Evolutionary conservation across 2,888 invertebrate species (phyloP).

Genomic region (Electrophaes corylata): DNA sequence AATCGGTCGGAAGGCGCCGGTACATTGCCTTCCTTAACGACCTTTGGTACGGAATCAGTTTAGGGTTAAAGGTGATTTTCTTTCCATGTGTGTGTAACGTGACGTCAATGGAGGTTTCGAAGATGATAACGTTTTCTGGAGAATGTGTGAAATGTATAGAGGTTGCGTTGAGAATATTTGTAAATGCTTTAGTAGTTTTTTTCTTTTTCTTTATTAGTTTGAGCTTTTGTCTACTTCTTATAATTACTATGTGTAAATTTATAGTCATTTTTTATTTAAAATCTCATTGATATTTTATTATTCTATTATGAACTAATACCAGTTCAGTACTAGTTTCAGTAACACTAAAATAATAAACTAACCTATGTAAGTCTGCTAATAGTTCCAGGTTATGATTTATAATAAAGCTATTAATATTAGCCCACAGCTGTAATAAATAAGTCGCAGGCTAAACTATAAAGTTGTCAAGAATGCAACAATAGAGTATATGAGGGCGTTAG

Average conservation of each 20-base stretch:
- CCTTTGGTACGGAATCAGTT: slow-evolving; percentile 74
- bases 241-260: too few species aligned
- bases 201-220: not conserved
- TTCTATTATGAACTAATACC: too few species aligned
- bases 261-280: too few species aligned
- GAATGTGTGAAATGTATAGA: slow-evolving; percentile 3
- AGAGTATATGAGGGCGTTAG: slow-evolving; percentile 57
- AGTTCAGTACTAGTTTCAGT: slow-evolving; percentile 11
- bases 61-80: slow-evolving; percentile 77
- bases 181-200: too few species aligned
- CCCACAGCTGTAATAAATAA: slow-evolving; percentile 31
- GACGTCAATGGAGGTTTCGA: slow-evolving; percentile 49
- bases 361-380: slow-evolving; percentile 13
- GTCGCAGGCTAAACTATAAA: slow-evolving; percentile 50
- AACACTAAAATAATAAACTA: slow-evolving; percentile 11
- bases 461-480: slow-evolving; percentile 64
- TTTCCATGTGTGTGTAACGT: slow-evolving; percentile 50
- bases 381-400: slow-evolving; percentile 29
- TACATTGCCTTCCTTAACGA: slow-evolving; percentile 81
- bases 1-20: slow-evolving; percentile 76
- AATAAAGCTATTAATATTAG: slow-evolving; percentile 37
- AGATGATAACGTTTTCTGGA: slow-evolving; percentile 34
- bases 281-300: too few species aligned
- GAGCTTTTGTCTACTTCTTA: too few species aligned
- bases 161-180: not conserved